These are phyloP conservation scores for Monopis laevigella DNA, from an alignment of 2,888 invertebrate species.

Conservation along the genomic window DNA sequence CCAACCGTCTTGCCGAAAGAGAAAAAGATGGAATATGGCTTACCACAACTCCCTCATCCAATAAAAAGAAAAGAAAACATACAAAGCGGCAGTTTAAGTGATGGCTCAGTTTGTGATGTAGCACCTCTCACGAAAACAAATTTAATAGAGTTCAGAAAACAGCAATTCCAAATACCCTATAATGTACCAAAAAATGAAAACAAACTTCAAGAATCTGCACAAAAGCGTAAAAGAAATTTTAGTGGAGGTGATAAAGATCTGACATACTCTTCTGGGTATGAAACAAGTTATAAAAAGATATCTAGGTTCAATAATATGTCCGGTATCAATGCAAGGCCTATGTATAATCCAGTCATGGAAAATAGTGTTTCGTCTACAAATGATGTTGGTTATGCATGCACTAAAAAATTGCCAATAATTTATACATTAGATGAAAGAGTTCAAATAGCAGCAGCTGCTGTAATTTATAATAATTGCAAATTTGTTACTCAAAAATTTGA, in stretches of 20 bases:
- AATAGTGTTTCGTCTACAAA: constrained; percentile 54
- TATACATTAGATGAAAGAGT: constrained; percentile 53
- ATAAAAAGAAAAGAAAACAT: constrained; percentile 19
- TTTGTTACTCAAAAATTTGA: constrained; percentile 52
- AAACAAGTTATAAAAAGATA: constrained; percentile 38
- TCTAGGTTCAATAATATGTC: not conserved
- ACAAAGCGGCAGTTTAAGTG: constrained; percentile 28
- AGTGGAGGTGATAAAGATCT: constrained; percentile 25
- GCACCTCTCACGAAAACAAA: constrained; percentile 31
- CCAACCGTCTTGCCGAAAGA: constrained; percentile 53
- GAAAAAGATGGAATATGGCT: constrained; percentile 37
- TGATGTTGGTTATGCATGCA: constrained; percentile 44
- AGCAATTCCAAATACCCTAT: constrained; percentile 31
- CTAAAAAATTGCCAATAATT: constrained; percentile 41
- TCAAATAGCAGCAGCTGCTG: constrained; percentile 49
- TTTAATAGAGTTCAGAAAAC: constrained; percentile 30
- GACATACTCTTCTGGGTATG: constrained; percentile 26
- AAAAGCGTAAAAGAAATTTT: not conserved
- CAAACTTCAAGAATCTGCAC: not conserved
- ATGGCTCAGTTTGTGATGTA: constrained; percentile 46
- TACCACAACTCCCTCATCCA: constrained; percentile 35
- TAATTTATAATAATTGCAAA: constrained; percentile 54
- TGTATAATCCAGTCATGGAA: constrained; percentile 50
- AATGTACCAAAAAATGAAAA: constrained; percentile 13
- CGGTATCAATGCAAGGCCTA: not conserved